Base-by-base conservation (phyloP, 2,113 vertebrate genomes). In the Perca fluviatilis region DNA sequence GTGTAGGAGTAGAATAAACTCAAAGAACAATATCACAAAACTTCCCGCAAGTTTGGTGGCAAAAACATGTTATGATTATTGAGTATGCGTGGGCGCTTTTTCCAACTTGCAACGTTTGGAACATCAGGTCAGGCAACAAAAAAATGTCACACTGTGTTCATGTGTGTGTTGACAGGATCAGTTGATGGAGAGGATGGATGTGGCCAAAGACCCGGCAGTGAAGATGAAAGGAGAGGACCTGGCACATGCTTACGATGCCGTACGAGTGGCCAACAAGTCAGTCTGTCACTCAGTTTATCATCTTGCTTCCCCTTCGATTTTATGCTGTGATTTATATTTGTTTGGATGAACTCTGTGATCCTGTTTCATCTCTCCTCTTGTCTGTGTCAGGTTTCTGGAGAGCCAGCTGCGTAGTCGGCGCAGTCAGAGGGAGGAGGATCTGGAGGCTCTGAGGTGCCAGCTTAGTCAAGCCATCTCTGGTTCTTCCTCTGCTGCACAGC, bases 231-330 rank as follows among this genome's bases (percentile, higher is more conserved):
- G 77, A 11, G 95, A 95, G 25, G 96, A 96, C 84, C 81, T 96
- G 88, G 91, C 87, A 40, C 92, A 92, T 0, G 94, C 96, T 0
- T 96, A 95, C 0, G 93, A 96, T 5, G 94, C 95, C 0, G 90
- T 95, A 4, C 95, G 95, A 57, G 95, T 95, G 54, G 92, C 96
- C 86, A 96, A 96, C 78, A 97, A 92, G 96, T 97, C 81, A 92
- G 95, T 92, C 65, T 33, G 13, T 68, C n/a, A 3, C 18, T 50
- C 6, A 25, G n/a, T 19, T 18, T n/a, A 19, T 36, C 30, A 47
- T 3, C 30, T 46, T n/a, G 9, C 49, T 33, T 30, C 5, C n/a
- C 15, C 0, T 10, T 43, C 2, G 10, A 8, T 43, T 0, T 40
- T 15, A 46, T 15, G 6, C 13, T 80, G 0, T 15, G 40, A 49